Evolutionary conservation across 2,113 vertebrate genomes (phyloP).

Genomic region (Bubo bubo): DNA sequence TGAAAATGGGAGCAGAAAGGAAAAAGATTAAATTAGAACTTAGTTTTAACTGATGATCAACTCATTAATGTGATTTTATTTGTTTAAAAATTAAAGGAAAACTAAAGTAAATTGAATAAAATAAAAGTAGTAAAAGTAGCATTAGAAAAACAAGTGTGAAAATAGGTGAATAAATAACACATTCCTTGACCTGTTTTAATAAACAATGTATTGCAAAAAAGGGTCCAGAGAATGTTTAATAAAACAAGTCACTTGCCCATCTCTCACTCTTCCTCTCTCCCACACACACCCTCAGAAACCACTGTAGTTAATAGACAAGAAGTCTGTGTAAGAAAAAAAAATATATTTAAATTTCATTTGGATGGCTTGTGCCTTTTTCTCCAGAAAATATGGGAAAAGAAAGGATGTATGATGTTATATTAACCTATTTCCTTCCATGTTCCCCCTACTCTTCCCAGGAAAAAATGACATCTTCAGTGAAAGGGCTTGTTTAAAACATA

Average conservation of each 20-base stretch:
- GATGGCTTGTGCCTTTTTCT: not conserved
- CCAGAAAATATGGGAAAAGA: not conserved
- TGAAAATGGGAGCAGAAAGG: not conserved
- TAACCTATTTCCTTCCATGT: not conserved
- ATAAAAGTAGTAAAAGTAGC: accelerated
- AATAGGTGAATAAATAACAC: not conserved
- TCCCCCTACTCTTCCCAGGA: not conserved
- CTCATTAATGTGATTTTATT: not conserved
- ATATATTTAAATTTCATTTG: not conserved
- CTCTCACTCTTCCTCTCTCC: not conserved
- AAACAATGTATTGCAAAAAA: not conserved
- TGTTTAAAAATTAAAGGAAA: not conserved
- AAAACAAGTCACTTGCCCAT: not conserved
- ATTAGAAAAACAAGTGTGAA: not conserved
- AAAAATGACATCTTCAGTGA: not conserved
- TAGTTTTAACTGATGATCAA: not conserved
- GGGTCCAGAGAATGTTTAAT: accelerated
- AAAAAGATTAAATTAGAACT: not conserved
- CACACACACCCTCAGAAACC: accelerated
- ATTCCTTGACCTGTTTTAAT: not conserved
- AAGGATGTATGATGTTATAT: not conserved
- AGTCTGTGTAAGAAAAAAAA: not conserved
- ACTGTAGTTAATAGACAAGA: not conserved
- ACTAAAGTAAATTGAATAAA: not conserved
- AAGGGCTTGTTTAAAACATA: not conserved